Evolutionary conservation across 2,888 invertebrate species (phyloP), one percentile per base, ranked within the genome.

Genomic region (Dorcus hopei): DNA sequence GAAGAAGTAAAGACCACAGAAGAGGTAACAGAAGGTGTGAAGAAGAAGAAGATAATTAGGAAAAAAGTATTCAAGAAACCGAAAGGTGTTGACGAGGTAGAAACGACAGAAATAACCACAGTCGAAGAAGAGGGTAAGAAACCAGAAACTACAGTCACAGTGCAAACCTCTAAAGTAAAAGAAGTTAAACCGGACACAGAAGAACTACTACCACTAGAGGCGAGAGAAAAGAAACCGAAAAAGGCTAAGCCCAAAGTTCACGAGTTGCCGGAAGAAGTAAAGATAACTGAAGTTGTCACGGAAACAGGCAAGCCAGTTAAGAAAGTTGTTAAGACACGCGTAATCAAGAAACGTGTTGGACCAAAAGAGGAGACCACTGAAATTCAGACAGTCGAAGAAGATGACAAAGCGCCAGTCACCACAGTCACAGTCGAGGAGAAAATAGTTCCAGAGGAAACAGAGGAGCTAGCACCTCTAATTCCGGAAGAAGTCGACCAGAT

Each of bases 351-450:
- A 63, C 73, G 69, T 49, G 70, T 72, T 57, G 76, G 74, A 16
- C 72, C 67, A 6, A 72, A 72, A 57, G 74, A 68, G 68, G 69
- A 70, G 69, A 65, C 58, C 68, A 81, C 81, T 66, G 80, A 82
- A 79, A 80, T 80, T 68, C 70, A 72, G 7, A 77, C 73, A 0
- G 70, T 77, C 40, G 78, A 80, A 64, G 80, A 79, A 63, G 78
- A 78, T 56, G 78, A 80, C 43, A 78, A 75, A 66, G 68, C 78
- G 73, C 73, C 81, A 65, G 68, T 79, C 67, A 71, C 77, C 45
- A 65, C 77, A 6, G 76, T 80, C 63, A 70, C 77, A 43, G 74
- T 74, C 58, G 68, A 77, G 47, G 78, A 79, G 58, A 74, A 77
- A 49, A 69, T 75, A 50, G 64, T 66, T 66, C 69, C 74, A 3